Evolutionary conservation across 2,113 vertebrate genomes (phyloP).

Genomic region (Alces alces): DNA sequence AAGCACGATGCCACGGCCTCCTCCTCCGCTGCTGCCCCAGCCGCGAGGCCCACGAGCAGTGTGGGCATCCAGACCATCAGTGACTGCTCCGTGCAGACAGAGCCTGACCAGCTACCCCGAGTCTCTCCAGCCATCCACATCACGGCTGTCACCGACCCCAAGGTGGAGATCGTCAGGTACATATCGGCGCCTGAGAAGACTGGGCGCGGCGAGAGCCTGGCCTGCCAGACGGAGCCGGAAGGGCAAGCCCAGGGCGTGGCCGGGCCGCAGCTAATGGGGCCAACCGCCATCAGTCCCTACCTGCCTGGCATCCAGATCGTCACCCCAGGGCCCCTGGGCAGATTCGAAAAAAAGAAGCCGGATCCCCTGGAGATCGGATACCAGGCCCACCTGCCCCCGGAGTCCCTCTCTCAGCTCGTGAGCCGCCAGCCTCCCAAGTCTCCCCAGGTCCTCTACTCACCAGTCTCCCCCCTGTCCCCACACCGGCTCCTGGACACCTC

Average conservation of each 20-base stretch:
- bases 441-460: slow-evolving; percentile 98
- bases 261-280: slow-evolving; percentile 89
- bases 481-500: slow-evolving; percentile 95
- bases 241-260: slow-evolving; percentile 89
- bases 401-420: slow-evolving; percentile 91
- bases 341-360: slow-evolving; percentile 95
- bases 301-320: slow-evolving; percentile 93
- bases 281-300: slow-evolving; percentile 93
- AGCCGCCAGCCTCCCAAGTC: slow-evolving; percentile 94
- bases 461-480: slow-evolving; percentile 95
- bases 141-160: slow-evolving; percentile 92
- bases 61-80: slow-evolving; percentile 97
- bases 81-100: slow-evolving; percentile 96
- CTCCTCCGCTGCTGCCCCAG: not conserved
- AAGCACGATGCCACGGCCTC: slow-evolving; percentile 81
- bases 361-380: slow-evolving; percentile 97
- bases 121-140: slow-evolving; percentile 97
- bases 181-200: slow-evolving; percentile 97
- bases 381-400: slow-evolving; percentile 90
- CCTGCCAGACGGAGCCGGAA: slow-evolving; percentile 96
- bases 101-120: slow-evolving; percentile 90
- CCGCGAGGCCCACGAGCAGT: slow-evolving; percentile 83
- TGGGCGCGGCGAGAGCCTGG: slow-evolving; percentile 93
- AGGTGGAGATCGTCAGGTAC: slow-evolving; percentile 94
- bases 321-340: slow-evolving; percentile 85